Evolutionary conservation across 2,888 invertebrate species (phyloP).

Genomic region (Brachyopa scutellaris): DNA sequence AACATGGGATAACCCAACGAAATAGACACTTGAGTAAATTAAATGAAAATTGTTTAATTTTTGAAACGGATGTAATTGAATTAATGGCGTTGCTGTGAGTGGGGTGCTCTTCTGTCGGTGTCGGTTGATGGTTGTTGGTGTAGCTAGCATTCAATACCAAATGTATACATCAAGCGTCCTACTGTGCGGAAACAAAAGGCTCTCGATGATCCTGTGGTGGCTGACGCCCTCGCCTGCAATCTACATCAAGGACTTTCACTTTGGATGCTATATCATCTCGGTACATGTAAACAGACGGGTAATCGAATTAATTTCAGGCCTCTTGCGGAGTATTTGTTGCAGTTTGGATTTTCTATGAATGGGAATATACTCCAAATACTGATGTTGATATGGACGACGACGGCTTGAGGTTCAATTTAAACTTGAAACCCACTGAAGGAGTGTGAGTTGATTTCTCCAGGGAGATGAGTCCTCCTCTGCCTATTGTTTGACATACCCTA

Average conservation of each 20-base stretch:
- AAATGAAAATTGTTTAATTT: conserved; percentile 73
- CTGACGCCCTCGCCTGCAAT: conserved; percentile 3
- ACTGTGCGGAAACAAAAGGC: conserved; percentile 61
- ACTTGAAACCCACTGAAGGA: conserved; percentile 29
- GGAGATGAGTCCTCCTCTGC: no score
- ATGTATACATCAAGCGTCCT: conserved; percentile 23
- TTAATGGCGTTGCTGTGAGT: conserved; percentile 52
- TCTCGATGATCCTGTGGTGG: conserved; percentile 33
- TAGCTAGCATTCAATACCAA: conserved; percentile 9
- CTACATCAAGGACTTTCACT: conserved; percentile 42
- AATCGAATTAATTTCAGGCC: conserved; percentile 66
- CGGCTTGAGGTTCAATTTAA: conserved; percentile 54
- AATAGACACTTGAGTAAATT: conserved; percentile 72
- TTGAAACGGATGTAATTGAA: conserved; percentile 71
- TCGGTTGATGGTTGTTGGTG: conserved; percentile 1
- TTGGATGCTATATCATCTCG: neutral
- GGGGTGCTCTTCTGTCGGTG: neutral
- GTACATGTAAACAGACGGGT: conserved; percentile 59
- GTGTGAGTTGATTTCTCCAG: conserved; percentile 14
- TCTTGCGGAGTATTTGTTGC: conserved; percentile 62
- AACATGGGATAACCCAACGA: conserved; percentile 44
- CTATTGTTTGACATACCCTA: no score
- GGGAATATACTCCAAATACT: neutral
- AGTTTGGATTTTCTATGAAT: conserved; percentile 19
- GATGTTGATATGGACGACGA: conserved; percentile 44